phyloP scores from a whole-genome alignment of 2,888 invertebrate genomes.

The Scotopteryx bipunctaria region DNA sequence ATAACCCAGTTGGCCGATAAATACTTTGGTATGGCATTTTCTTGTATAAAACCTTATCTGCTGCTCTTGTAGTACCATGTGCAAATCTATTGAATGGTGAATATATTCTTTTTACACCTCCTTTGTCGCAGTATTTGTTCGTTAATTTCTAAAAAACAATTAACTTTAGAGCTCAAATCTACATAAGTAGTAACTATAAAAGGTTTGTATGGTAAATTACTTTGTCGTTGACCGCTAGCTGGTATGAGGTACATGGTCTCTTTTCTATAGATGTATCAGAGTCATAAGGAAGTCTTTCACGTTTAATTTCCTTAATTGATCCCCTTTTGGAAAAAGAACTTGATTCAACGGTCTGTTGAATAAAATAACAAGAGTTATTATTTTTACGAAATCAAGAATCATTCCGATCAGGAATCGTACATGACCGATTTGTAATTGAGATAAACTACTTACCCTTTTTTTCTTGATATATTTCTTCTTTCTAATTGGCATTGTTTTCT shows the following conservation, averaged over 20 bases:
- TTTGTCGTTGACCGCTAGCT: constrained; percentile 1
- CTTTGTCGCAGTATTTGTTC: constrained; percentile 36
- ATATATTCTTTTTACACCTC: constrained; percentile 44
- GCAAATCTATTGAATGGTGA: constrained; percentile 49
- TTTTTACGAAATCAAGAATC: not conserved
- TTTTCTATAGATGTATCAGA: constrained; percentile 9
- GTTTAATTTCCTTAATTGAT: not conserved
- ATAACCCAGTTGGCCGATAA: constrained; percentile 50
- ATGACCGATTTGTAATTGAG: not conserved
- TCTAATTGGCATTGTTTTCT: constrained; percentile 46
- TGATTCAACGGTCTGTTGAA: constrained; percentile 16
- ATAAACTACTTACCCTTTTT: constrained; percentile 45
- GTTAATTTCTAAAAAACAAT: constrained; percentile 19
- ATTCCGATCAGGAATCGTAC: no score
- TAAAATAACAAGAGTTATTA: not conserved
- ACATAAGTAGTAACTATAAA: not conserved
- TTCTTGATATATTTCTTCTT: constrained; percentile 47
- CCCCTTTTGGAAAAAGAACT: constrained; percentile 12
- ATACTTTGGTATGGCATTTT: constrained; percentile 35
- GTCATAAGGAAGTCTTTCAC: not conserved
- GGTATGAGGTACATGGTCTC: constrained; percentile 13
- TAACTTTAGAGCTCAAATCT: not conserved
- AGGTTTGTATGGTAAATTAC: not conserved
- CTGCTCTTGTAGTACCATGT: constrained; percentile 28
- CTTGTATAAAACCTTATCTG: constrained; percentile 22